Percentiles rank a stretch among this genome's conserved stretches.
Conservation (phyloP, 2,888 invertebrate genomes). For the Trachelus tabidus region DNA sequence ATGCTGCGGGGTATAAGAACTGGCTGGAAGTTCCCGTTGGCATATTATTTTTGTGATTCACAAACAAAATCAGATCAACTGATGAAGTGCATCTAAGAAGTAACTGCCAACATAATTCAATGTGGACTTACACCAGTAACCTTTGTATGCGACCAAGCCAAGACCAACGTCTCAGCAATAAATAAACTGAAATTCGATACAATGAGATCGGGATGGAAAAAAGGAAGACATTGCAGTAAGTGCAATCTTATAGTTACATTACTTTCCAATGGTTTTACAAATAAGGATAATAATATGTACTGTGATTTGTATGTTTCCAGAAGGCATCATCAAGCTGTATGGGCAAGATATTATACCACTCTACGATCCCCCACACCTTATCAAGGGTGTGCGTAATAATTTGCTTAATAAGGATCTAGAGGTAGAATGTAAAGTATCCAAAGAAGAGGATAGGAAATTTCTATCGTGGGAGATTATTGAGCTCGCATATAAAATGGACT, state of each 20-base stretch:
- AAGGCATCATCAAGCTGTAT: conserved; percentile 5
- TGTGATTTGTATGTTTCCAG: background rate
- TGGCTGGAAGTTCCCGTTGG: conserved; percentile 23
- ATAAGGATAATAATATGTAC: background rate
- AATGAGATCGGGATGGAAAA: background rate
- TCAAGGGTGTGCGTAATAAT: conserved; percentile 19
- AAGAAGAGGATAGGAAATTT: background rate
- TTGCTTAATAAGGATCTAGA: conserved; percentile 15
- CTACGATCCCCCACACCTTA: conserved; percentile 19
- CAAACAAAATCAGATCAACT: conserved; percentile 21
- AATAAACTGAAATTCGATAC: conserved; percentile 8
- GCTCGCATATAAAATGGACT: no score
- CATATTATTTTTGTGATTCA: conserved; percentile 20
- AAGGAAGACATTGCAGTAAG: no score
- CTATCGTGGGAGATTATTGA: no score
- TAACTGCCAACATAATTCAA: conserved; percentile 10
- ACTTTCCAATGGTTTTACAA: background rate
- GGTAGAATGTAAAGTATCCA: background rate
- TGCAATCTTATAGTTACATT: background rate
- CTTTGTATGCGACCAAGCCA: conserved; percentile 17
- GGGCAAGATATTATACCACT: conserved; percentile 14
- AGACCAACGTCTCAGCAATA: conserved; percentile 13
- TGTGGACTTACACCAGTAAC: conserved; percentile 16
- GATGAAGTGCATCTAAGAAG: conserved; percentile 17
- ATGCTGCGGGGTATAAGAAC: conserved; percentile 19